Conservation (phyloP, 1,140 invertebrate species). For the Batillaria attramentaria region DNA sequence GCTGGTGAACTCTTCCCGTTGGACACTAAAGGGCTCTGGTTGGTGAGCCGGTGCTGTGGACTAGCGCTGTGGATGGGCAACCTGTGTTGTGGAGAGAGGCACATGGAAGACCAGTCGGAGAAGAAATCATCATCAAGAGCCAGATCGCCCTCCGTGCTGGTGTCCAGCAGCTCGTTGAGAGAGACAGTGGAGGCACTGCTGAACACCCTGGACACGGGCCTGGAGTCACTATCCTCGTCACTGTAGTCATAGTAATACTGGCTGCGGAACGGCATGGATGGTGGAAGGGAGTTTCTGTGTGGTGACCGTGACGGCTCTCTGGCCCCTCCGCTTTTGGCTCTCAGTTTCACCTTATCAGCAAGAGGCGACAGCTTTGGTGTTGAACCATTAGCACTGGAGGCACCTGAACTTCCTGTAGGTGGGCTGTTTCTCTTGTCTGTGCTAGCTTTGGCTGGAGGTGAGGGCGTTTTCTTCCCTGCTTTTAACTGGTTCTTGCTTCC, state of each 20-base stretch:
- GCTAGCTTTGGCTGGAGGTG: neutral
- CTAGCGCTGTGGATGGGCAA: conserved; percentile 2
- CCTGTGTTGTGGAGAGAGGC: conserved; percentile 37
- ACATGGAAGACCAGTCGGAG: conserved; percentile 53
- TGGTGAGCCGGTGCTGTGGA: neutral
- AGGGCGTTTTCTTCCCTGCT: neutral
- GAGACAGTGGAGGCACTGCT: conserved; percentile 61
- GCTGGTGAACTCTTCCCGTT: too few relatives aligned
- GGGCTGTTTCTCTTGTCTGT: neutral
- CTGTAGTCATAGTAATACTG: conserved; percentile 68
- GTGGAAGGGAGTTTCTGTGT: conserved; percentile 27
- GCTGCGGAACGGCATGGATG: conserved; percentile 38
- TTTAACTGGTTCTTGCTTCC: neutral
- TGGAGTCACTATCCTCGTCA: conserved; percentile 64
- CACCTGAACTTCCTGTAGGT: neutral
- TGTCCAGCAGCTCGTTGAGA: conserved; percentile 63
- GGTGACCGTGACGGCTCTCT: neutral
- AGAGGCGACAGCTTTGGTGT: neutral
- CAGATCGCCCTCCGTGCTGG: conserved; percentile 53
- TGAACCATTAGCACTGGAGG: neutral
- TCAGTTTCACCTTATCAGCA: conserved; percentile 16
- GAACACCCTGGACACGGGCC: conserved; percentile 56
- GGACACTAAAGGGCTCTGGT: too few relatives aligned
- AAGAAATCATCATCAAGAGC: conserved; percentile 60
- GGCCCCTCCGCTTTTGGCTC: neutral